Evolutionary conservation across 2,888 invertebrate species (phyloP).

Genomic region (Cheilosia impressa): DNA sequence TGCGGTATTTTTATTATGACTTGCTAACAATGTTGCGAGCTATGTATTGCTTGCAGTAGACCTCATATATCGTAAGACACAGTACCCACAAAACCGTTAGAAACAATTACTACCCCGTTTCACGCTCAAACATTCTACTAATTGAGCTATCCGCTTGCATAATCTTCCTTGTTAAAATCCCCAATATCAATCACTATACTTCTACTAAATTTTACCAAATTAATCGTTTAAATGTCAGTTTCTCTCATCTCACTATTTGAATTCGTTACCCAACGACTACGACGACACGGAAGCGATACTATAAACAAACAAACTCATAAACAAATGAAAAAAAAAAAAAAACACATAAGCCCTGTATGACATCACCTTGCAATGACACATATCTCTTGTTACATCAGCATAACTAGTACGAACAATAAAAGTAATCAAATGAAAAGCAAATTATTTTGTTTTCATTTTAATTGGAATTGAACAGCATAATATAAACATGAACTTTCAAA

Average conservation of each 20-base stretch:
- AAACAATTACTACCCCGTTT: too few relatives aligned
- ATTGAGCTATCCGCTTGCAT: too few relatives aligned
- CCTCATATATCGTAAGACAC: too few relatives aligned
- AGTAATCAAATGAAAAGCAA: slow-evolving; percentile 56
- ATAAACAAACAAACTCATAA: slow-evolving; percentile 39
- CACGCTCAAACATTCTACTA: too few relatives aligned
- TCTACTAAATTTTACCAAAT: slow-evolving; percentile 15
- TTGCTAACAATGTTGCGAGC: too few relatives aligned
- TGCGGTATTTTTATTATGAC: too few relatives aligned
- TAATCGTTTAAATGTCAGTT: slow-evolving; percentile 23
- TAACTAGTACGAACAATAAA: slow-evolving; percentile 35
- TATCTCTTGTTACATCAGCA: slow-evolving; percentile 69
- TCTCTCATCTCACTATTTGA: slow-evolving; percentile 11
- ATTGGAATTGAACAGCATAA: slow-evolving; percentile 21
- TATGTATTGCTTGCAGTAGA: too few relatives aligned
- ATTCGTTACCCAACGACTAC: slow-evolving; percentile 28
- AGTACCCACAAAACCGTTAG: too few relatives aligned
- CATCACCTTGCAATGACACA: slow-evolving; percentile 69
- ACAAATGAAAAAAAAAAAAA: slow-evolving; percentile 9
- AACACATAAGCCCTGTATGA: slow-evolving; percentile 48
- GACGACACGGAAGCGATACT: slow-evolving; percentile 3
- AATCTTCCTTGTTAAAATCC: too few relatives aligned
- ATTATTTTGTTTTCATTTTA: slow-evolving; percentile 43
- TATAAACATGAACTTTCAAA: slow-evolving; percentile 38
- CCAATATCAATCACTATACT: too few relatives aligned